Percentiles rank a stretch among this genome's conserved stretches.
These are phyloP conservation scores for Chionodraco myersi DNA, from an alignment of 2,113 vertebrate genomes.

Conservation along the genomic window DNA sequence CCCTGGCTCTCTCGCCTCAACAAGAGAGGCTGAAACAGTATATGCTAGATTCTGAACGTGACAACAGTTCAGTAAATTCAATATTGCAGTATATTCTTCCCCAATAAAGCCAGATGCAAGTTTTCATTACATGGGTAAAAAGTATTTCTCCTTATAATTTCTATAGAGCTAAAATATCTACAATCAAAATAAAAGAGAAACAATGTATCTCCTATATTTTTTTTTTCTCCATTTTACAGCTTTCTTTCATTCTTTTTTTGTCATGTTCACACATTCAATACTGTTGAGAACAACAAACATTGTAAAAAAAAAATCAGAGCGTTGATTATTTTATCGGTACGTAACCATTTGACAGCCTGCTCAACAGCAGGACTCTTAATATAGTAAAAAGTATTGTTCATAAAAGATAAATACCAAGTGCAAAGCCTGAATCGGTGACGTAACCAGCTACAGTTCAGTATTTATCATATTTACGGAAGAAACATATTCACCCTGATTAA, in stretches of 20 bases:
- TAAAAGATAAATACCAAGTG: constrained; percentile 47
- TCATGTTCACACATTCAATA: constrained; percentile 64
- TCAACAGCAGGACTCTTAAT: constrained; percentile 25
- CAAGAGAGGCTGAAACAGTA: constrained; percentile 3
- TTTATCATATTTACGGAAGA: constrained; percentile 59
- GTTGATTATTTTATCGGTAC: constrained; percentile 26
- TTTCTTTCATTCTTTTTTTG: constrained; percentile 58
- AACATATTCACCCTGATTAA: constrained; percentile 58
- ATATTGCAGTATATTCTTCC: constrained; percentile 41
- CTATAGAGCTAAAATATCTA: constrained; percentile 40
- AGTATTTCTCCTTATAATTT: constrained; percentile 4
- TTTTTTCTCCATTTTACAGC: background rate
- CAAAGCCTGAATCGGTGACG: constrained; percentile 55
- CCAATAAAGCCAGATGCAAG: constrained; percentile 18
- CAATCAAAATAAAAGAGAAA: constrained; percentile 53
- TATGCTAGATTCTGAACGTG: background rate
- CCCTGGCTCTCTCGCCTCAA: background rate
- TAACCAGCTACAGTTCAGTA: constrained; percentile 65
- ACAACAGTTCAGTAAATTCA: constrained; percentile 23
- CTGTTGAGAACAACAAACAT: constrained; percentile 50
- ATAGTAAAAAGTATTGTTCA: constrained; percentile 42
- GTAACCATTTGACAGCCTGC: constrained; percentile 35
- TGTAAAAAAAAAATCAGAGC: constrained; percentile 38
- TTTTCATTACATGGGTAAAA: background rate
- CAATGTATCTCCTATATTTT: constrained; percentile 1